These are phyloP conservation scores for Diadegma fenestrale DNA, from an alignment of 2,888 invertebrate species.

Conservation along the genomic window DNA sequence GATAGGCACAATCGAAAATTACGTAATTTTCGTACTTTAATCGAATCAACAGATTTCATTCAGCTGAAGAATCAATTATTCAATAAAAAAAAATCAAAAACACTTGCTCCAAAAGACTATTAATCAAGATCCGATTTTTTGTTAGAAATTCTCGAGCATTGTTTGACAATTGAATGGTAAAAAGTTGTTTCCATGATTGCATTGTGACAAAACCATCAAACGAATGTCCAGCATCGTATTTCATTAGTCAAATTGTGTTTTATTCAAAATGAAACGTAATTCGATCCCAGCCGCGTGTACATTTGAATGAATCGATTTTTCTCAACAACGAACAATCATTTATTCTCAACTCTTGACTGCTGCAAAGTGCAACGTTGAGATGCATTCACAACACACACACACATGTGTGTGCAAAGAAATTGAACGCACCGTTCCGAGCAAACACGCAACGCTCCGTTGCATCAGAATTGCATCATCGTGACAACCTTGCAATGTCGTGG, in stretches of 20 bases:
- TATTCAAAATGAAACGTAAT: not conserved
- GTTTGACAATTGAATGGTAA: not conserved
- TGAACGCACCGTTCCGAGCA: constrained; percentile 52
- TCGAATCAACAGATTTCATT: not conserved
- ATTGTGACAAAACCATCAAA: not conserved
- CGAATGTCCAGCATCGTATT: not conserved
- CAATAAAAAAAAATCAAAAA: not conserved
- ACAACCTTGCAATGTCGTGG: constrained; percentile 76
- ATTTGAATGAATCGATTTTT: constrained; percentile 6
- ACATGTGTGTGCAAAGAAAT: constrained; percentile 46
- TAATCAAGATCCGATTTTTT: not conserved
- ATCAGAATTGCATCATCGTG: constrained; percentile 72
- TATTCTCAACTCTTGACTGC: constrained; percentile 20
- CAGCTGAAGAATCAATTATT: not conserved
- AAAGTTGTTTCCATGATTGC: not conserved
- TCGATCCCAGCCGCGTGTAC: not conserved
- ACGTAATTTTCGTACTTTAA: not conserved
- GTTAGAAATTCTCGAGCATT: not conserved
- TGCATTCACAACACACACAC: constrained; percentile 15
- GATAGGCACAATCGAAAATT: not conserved
- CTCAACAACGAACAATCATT: not conserved
- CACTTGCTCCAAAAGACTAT: not conserved
- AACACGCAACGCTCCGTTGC: constrained; percentile 66
- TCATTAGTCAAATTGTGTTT: not conserved
- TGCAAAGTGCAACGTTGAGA: constrained; percentile 41